Evolutionary conservation across 1,140 invertebrate species (phyloP), one percentile per base, ranked within the genome.

Genomic region (Euwallacea similis): DNA sequence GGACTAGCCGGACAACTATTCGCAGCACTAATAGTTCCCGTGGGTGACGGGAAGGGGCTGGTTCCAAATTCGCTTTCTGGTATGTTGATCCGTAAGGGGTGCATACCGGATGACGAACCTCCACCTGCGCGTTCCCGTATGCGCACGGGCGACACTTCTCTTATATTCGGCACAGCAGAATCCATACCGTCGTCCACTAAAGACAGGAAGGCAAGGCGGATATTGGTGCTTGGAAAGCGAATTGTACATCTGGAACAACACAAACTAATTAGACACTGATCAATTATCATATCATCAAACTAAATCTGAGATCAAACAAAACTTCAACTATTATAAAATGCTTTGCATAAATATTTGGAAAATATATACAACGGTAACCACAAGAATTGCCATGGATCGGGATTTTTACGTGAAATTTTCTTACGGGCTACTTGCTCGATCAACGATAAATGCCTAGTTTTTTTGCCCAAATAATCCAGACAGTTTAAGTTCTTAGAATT

Each of bases 1-100:
- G 96, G 97, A 86, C 96, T 98, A 73, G 96, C 94, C 60, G 97
- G 96, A 86, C 96, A 98, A 73, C 96, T 98, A 84, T 98, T 98
- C 43, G 94, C 90, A 74, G 94, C 92, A 82, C 93, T 94, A 81
- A 92, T 91, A 73, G 90, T 92, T 73, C 94, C 92, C 55, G 94
- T 97, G 47, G 95, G 95, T 58, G 96, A 98, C 50, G 95, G 94
- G 79, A 96, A 95, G 8, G 96, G 96, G 53, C 69, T 97, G 44
- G 56, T 97, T 75, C 89, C 88, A 69, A 91, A 85, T 13, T 77
- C 89, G 53, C 89, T 86, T 77, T 95, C 93, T n/a, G 94, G 94
- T 81, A 96, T 96, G 82, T 93, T 94, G 79, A 95, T 95, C 70
- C 92, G 88, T n/a, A 93, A 82, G 7, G 92, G 92, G 44, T 89